Evolutionary conservation across 2,113 vertebrate species (phyloP), one percentile per base, ranked within the genome.

Genomic region (human): DNA sequence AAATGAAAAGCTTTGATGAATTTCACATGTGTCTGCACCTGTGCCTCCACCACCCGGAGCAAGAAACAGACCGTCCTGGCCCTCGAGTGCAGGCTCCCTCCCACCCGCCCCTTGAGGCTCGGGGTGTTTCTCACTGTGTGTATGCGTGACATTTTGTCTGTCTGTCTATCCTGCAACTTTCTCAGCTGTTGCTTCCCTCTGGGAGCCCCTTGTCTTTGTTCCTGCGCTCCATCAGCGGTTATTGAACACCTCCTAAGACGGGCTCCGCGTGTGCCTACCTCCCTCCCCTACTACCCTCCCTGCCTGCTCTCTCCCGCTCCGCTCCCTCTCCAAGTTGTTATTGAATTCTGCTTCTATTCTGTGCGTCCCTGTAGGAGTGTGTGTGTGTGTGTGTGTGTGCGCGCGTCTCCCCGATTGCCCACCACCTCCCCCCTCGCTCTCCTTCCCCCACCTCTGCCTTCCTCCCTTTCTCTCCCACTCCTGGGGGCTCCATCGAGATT

Each of bases 331-430:
- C 70, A n/a, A 48, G 61, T 70, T 70, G 20, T 96, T 95, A 96
- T 78, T 97, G 96, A 93, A 96, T 94, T 92, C 94, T 57, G 84
- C 81, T 76, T 92, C 88, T 38, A 4, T 94, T 88, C 96, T 38
- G 27, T 92, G 93, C 10, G 0, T 80, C 81, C 32, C 81, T 76
- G 93, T 85, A 76, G 93, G 89, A 75, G 57, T 23, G 45, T 70
- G 79, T 6, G 57, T 27, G 85, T 18, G 55, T 20, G 64, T 23
- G 43, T 25, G 85, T 18, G 52, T 20, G 93, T 27, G 59, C 2
- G 61, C 5, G 61, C n/a, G 57, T 30, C 38, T 38, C 6, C 30
- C 4, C 0, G 61, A 20, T 70, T 2, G 2, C 89, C 43, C 91
- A 70, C 66, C 17, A 2, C 12, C 61, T 30, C 72, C 35, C 50